Base-by-base conservation (phyloP, 1,140 invertebrate species). In the Macrostomum lignano region DNA sequence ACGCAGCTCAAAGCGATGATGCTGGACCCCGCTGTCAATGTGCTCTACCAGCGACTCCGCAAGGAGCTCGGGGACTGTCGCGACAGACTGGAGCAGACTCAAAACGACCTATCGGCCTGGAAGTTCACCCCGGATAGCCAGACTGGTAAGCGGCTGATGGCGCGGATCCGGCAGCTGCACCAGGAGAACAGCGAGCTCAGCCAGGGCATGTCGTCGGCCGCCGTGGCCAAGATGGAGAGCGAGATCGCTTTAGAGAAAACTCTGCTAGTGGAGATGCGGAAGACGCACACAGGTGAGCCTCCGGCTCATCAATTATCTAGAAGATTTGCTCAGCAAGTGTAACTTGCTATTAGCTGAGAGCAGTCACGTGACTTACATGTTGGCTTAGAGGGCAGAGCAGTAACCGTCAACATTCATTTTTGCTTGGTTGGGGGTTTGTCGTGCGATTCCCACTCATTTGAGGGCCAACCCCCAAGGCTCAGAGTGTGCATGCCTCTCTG, bases 111-210 rank as follows among this genome's bases (percentile, higher is more conserved):
- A 17, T 76, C 74, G 38, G 84, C 84, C 1, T 94, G 84, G 84
- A 94, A 93, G 59, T 94, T 94, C 51, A 93, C 82, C 13, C 78
- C 84, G 20, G 17, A 31, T 46, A 59, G 56, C 38, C 54, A 88
- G 63, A 91, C 81, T 22, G 84, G 84, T 13, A 93, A 93, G 61
- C 70, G 82, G 39, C 61, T 96, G 36, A 93, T 96, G 82, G 78
- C 82, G 3, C 91, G 88, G 55, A 93, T 84, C 49, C 66, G 79
- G 38, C 62, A 86, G 39, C 60, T 96, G n/a, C 74, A 91, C 50
- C 79, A 88, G 55, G 86, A 96, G 58, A 96, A 96, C 60, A 84
- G 93, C 58, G 84, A 93, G 51, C 61, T 96, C 9, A 84, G 84
- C 13, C 74, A 79, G 51, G 76, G 84, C 65, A 84, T 86, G 26